phyloP scores from a whole-genome alignment of 2,888 invertebrate genomes.

The Philereme vetulata region DNA sequence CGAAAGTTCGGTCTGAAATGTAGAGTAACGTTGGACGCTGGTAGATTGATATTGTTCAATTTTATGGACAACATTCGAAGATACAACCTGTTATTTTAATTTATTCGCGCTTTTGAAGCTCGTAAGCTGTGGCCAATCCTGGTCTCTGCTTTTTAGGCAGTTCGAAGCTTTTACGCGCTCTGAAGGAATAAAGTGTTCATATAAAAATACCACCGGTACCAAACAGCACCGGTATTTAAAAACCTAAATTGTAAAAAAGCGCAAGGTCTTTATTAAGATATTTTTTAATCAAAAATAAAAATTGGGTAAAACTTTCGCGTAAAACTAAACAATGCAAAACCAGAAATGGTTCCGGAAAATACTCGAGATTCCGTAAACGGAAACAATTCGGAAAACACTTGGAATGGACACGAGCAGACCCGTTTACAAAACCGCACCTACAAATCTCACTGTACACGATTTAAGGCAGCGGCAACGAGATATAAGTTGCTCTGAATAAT shows the following conservation, averaged over 20 bases:
- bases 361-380: not conserved
- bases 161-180: too few species aligned
- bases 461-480: constrained; percentile 61
- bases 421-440: constrained; percentile 22
- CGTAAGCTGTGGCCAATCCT: too few species aligned
- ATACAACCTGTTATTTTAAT: too few species aligned
- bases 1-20: constrained; percentile 19
- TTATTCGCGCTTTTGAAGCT: too few species aligned
- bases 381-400: constrained; percentile 4
- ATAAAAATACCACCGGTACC: too few species aligned
- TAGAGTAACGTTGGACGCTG: constrained; percentile 5
- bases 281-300: too few species aligned
- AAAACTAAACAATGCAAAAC: not conserved
- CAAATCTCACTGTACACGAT: constrained; percentile 54
- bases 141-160: too few species aligned
- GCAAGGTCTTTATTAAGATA: too few species aligned
- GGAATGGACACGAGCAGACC: constrained; percentile 15
- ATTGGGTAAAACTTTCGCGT: not conserved
- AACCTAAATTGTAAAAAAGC: too few species aligned
- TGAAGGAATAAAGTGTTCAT: too few species aligned
- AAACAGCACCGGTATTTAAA: too few species aligned
- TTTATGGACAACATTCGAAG: not conserved
- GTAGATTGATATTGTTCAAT: constrained; percentile 6
- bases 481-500: constrained; percentile 69
- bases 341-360: constrained; percentile 1